Base-by-base conservation (phyloP, 2,888 invertebrate species). In the Drosophila meridiana region DNA sequence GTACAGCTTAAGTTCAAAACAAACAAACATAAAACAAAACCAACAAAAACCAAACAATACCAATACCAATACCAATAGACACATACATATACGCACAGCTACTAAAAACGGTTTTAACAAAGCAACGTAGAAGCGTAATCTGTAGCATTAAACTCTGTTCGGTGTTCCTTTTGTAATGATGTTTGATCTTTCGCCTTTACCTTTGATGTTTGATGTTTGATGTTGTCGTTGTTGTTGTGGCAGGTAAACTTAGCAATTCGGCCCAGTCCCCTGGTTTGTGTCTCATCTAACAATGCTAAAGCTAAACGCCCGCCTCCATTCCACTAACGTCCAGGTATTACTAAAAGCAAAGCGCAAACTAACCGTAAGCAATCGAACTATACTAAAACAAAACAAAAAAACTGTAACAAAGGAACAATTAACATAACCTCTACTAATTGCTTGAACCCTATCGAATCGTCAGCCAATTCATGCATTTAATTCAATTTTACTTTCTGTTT, bases 1-100 rank as follows among this genome's bases (percentile, higher is more conserved):
- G 97, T 94, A 96, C 96, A 89, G 97, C 97, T 91, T 97, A 95
- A 94, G 86, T 90, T 80, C 78, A 80, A 71, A 71, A 47, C 55
- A 78, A 52, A 52, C 3, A 40, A 30, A 60, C 38, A 55, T 53
- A 13, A 59, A 74, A 45, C 28, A 67, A 53, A 55, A 62, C 42
- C 60, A 63, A 26, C 34, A 36, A 53, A 13, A 53, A 36, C 13
- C 47, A 48, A 30, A 68, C 65, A 67, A 59, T 66, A 66, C 71
- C 58, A 69, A 59, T 62, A 69, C 63, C 40, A 57, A 72, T 42
- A 57, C 57, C 57, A 58, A 34, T 34, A 20, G 20, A 20, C 20
- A 58, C 14, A 75, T 57, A 76, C 69, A 71, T 55, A 78, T 57
- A 84, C 74, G 80, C 88, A 82, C 83, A 85, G 72, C 83, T 89